Evolutionary conservation across 2,888 invertebrate genomes (phyloP), one percentile per base, ranked within the genome.

Genomic region (Leptodirus hochenwartii): DNA sequence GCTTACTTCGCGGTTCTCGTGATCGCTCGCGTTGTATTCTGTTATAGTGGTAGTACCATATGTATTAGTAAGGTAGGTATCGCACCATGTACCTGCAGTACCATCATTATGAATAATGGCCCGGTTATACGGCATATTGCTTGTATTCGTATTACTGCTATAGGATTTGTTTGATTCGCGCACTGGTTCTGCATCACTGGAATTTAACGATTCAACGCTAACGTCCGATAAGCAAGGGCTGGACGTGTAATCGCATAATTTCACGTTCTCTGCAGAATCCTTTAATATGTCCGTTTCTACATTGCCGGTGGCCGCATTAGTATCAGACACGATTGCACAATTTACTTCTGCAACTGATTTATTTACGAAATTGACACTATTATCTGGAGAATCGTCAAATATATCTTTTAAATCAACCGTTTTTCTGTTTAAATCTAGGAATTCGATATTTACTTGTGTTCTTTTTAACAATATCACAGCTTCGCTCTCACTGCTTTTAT

Each of bases 221-320:
- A 49, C 50, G 35, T 51, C 51, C n/a, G 49, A 48, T 30, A 51
- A 39, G 10, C 47, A 47, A 16, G 49, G 50, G 38, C 50, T 53
- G 15, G 47, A 49, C 17, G 38, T 37, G 28, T 41, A 46, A 20
- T 38, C 39, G n/a, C n/a, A n/a, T n/a, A n/a, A n/a, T n/a, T n/a
- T n/a, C n/a, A n/a, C n/a, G 15, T 30, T 29, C 12, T 40, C 34
- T 32, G 40, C 37, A 29, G 29, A 31, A n/a, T n/a, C n/a, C n/a
- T n/a, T 16, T 15, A 17, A 11, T 28, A 14, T 9, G n/a, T 10
- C 3, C 22, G 13, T 17, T 22, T 6, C n/a, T n/a, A n/a, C n/a
- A 8, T n/a, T 20, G 8, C 20, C 20, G 20, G 8, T 20, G 9
- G 8, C 20, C 8, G 13, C 12, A 10, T 24, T 3, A 26, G 17